A percentile compares a stretch with the other conserved stretches of the same genome.
Evolutionary conservation across 2,113 vertebrate genomes (phyloP).

Genomic region (Motacilla tschutschensis): DNA sequence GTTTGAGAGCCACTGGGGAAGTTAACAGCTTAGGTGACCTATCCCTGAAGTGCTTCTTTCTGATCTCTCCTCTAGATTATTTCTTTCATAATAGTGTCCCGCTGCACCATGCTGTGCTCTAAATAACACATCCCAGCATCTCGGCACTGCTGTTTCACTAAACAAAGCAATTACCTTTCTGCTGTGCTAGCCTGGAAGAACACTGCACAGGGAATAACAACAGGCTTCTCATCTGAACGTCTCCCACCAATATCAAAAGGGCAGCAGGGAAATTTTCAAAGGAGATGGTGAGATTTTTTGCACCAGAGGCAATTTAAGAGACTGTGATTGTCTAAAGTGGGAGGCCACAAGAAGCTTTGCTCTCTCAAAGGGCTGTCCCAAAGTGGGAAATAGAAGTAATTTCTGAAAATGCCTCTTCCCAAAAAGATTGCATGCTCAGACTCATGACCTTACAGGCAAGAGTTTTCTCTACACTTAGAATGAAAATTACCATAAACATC

Average conservation of each 20-base stretch:
- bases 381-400: background rate
- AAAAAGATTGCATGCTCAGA: background rate
- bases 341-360: background rate
- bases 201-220: background rate
- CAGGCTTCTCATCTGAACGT: background rate
- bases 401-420: background rate
- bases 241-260: background rate
- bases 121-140: slow-evolving; percentile 16
- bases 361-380: background rate
- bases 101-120: background rate
- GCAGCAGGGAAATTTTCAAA: background rate
- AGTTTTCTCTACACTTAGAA: background rate
- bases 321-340: background rate
- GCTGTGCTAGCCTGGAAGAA: slow-evolving; percentile 12
- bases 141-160: background rate
- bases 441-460: background rate
- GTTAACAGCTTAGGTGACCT: background rate
- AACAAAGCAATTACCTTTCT: slow-evolving; percentile 30
- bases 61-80: slow-evolving; percentile 22
- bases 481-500: background rate
- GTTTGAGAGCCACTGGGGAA: background rate
- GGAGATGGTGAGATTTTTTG: background rate
- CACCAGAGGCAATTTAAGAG: background rate
- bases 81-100: background rate
- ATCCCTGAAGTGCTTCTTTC: background rate